These are phyloP conservation scores for Nebria salina DNA, from an alignment of 2,888 invertebrate species.

Conservation along the genomic window DNA sequence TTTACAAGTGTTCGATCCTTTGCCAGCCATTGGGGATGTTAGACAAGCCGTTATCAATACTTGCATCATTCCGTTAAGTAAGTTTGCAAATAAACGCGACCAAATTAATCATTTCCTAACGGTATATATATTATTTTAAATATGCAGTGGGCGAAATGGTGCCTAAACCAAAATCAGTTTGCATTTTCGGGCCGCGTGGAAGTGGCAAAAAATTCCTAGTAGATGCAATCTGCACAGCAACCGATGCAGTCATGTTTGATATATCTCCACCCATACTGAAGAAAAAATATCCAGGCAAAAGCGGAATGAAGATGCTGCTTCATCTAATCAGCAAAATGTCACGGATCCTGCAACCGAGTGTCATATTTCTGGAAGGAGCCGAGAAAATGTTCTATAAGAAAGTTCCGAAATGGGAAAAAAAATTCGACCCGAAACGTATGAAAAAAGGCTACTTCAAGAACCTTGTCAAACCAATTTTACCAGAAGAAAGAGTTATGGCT, in stretches of 20 bases:
- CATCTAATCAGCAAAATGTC: conserved; percentile 74
- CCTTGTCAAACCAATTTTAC: conserved; percentile 73
- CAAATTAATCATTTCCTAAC: neutral
- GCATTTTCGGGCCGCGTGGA: conserved; percentile 76
- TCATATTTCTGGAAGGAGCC: conserved; percentile 75
- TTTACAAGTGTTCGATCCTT: conserved; percentile 61
- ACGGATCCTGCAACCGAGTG: conserved; percentile 74
- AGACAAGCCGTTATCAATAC: conserved; percentile 69
- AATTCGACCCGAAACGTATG: conserved; percentile 74
- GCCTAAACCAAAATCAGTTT: conserved; percentile 67
- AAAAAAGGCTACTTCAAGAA: conserved; percentile 74
- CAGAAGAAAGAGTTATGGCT: conserved; percentile 74
- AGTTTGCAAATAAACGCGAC: neutral
- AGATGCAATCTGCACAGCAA: conserved; percentile 79
- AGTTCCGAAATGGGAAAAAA: conserved; percentile 71
- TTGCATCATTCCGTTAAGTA: conserved; percentile 69
- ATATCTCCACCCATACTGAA: conserved; percentile 75
- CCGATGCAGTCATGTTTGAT: conserved; percentile 80
- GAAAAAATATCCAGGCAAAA: conserved; percentile 74
- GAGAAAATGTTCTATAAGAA: conserved; percentile 77
- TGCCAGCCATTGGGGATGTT: conserved; percentile 70
- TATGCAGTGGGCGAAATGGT: conserved; percentile 59
- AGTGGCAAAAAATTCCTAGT: conserved; percentile 78
- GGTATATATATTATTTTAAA: neutral
- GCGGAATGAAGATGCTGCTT: conserved; percentile 72